Evolutionary conservation across 2,113 vertebrate species (phyloP), one percentile per base, ranked within the genome.

Genomic region (Saccopteryx bilineata): DNA sequence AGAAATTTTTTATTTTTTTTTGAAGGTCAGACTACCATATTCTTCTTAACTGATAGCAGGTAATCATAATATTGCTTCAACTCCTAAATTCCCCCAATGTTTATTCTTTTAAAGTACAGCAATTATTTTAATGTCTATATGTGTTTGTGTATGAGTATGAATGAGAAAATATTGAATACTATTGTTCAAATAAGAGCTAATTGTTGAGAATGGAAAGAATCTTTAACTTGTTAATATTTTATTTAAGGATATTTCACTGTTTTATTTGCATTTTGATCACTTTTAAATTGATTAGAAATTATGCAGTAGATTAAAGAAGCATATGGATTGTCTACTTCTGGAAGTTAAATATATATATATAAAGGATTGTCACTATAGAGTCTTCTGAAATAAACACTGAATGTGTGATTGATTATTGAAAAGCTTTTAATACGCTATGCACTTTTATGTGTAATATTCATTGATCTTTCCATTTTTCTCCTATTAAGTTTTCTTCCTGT

Each of bases 181-280:
- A 12, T 23, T 93, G 26, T 71, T 28, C 13, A 82, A 60, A 79
- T 6, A 50, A 54, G n/a, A 74, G n/a, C 18, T 39, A 74, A 18
- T 54, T 84, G 5, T 46, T 48, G 50, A 74, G 12, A 83, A 69
- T 63, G 6, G 4, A 52, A 86, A 60, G 21, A 9, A 21, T 52
- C n/a, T 94, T 93, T 39, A 78, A 39, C 17, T 68, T 80, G 12
- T 28, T 24, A 93, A 54, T 58, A 74, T 65, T 65, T 85, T 90
- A 48, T 23, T 31, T 61, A 24, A 11, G 0, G 7, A 60, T 87
- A 61, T 71, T 56, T 76, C 31, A 60, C 5, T 78, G 18, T 87
- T 61, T 65, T n/a, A 60, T 69, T 81, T 79, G 10, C 31, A 39
- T 65, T 65, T 5, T 33, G 7, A 48, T 56, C 56, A 56, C 4